phyloP scores from a whole-genome alignment of 2,113 vertebrate genomes.

The Rhadina sibilatrix region DNA sequence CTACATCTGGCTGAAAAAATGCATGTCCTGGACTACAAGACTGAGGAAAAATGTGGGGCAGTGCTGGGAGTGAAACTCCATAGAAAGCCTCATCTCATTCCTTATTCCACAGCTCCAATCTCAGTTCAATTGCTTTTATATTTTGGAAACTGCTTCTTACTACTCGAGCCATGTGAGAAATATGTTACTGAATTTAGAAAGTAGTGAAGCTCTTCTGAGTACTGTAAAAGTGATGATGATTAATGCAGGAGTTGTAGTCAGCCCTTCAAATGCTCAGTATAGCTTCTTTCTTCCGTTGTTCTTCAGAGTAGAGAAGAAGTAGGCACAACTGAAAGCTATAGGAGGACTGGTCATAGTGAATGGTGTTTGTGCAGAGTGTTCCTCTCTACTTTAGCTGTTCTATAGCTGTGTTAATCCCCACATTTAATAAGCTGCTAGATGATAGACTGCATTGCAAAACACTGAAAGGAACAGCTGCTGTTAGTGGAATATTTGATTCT shows the following conservation, averaged over 20 bases:
- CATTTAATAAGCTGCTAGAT: background rate
- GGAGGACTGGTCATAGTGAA: background rate
- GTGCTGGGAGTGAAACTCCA: background rate
- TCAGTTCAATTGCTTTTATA: background rate
- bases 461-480: background rate
- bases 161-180: background rate
- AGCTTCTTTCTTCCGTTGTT: background rate
- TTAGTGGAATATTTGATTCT: background rate
- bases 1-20: background rate
- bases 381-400: background rate
- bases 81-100: background rate
- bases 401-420: background rate
- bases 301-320: background rate
- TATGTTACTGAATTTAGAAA: constrained; percentile 31
- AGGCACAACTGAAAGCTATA: background rate
- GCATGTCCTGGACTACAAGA: background rate
- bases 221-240: constrained; percentile 37
- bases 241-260: constrained; percentile 35
- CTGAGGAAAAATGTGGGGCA: background rate
- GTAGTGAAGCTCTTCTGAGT: constrained; percentile 43
- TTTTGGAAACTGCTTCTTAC: constrained; percentile 35
- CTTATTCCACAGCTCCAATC: background rate
- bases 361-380: background rate
- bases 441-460: background rate
- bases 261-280: background rate